Percentiles rank a stretch among this genome's conserved stretches.
Conservation (phyloP, 2,888 invertebrate species). For the Xylota segnis region DNA sequence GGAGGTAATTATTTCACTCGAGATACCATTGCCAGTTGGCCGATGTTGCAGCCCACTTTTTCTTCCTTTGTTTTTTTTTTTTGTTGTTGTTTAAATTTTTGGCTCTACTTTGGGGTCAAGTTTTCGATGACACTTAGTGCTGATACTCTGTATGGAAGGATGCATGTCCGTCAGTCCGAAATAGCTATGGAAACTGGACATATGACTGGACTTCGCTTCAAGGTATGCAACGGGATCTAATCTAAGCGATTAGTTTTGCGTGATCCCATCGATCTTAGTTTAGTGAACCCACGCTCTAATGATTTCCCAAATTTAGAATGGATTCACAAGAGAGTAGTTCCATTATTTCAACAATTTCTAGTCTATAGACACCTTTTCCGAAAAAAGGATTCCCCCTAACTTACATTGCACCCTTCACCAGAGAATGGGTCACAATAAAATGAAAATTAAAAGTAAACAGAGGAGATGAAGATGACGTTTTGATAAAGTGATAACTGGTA, state of each 20-base stretch:
- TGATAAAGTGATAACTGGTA: constrained; percentile 51
- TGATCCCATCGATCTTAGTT: too few species aligned
- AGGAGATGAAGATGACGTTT: constrained; percentile 4
- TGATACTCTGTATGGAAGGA: not conserved
- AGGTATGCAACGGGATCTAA: too few species aligned
- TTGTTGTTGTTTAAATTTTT: too few species aligned
- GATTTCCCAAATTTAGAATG: too few species aligned
- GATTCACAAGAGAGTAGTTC: too few species aligned
- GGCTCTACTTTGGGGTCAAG: not conserved
- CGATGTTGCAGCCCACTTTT: constrained; percentile 15
- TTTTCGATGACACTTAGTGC: not conserved
- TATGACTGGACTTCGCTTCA: too few species aligned
- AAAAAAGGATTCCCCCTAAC: too few species aligned
- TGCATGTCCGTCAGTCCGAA: not conserved
- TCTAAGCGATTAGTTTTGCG: too few species aligned
- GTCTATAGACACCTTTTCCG: too few species aligned
- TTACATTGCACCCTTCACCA: not conserved
- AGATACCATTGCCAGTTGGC: constrained; percentile 51
- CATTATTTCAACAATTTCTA: too few species aligned
- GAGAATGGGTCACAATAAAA: constrained; percentile 5
- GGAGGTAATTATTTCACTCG: constrained; percentile 51
- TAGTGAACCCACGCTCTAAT: too few species aligned
- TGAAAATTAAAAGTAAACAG: constrained; percentile 54
- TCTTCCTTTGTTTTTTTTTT: not conserved
- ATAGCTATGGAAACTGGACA: too few species aligned